Percentiles rank a stretch among this genome's conserved stretches.
Evolutionary conservation across 2,888 invertebrate species (phyloP).

Genomic region (Mythimna ferrago): DNA sequence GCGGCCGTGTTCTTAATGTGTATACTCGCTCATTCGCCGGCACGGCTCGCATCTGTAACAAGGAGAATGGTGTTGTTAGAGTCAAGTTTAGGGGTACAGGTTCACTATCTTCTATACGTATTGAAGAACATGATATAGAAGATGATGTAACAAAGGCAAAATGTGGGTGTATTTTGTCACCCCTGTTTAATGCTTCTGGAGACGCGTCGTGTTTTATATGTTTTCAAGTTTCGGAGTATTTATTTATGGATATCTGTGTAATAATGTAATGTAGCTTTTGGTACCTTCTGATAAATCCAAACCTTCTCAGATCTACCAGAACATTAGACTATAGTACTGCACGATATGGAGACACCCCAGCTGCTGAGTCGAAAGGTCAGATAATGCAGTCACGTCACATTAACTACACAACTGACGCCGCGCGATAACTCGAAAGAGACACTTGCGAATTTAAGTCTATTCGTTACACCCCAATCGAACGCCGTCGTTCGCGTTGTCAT

Average conservation of each 20-base stretch:
- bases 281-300: too few relatives aligned
- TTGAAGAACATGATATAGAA: too few relatives aligned
- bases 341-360: not conserved
- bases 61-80: conserved; percentile 9
- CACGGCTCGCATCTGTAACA: conserved; percentile 92
- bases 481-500: too few relatives aligned
- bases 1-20: conserved; percentile 94
- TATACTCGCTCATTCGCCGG: conserved; percentile 95
- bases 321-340: not conserved
- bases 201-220: not conserved
- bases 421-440: too few relatives aligned
- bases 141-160: not conserved
- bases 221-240: not conserved
- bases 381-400: not conserved
- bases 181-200: not conserved
- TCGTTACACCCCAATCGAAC: too few relatives aligned
- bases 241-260: not conserved
- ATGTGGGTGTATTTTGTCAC: not conserved
- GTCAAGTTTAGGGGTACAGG: not conserved
- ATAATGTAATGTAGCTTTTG: not conserved
- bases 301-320: not conserved
- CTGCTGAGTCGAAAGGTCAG: not conserved
- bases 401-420: not conserved
- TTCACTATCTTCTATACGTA: too few relatives aligned
- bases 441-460: too few relatives aligned